Conservation (phyloP, 1,140 invertebrate species). For the Aphidius gifuensis region DNA sequence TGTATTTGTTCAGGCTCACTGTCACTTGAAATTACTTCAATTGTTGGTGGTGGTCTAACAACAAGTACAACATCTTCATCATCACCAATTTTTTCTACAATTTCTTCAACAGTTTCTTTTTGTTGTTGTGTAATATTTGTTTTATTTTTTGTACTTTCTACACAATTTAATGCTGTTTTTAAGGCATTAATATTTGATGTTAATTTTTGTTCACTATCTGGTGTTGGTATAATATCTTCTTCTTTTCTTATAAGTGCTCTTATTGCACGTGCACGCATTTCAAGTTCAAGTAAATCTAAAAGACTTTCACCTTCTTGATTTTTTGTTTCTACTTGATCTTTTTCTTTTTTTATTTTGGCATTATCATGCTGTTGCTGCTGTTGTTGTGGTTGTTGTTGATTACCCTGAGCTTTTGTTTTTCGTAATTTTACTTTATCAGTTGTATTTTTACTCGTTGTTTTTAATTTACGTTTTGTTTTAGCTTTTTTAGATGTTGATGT, state of each 20-base stretch:
- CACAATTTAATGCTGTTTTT: conserved; percentile 20
- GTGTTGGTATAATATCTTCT: conserved; percentile 42
- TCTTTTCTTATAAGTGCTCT: conserved; percentile 56
- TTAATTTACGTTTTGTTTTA: conserved; percentile 34
- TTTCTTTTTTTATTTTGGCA: conserved; percentile 35
- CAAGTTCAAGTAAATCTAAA: conserved; percentile 55
- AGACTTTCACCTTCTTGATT: conserved; percentile 55
- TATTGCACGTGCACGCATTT: conserved; percentile 58
- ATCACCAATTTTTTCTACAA: conserved; percentile 35
- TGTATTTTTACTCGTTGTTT: conserved; percentile 30
- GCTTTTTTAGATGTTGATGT: conserved; percentile 28
- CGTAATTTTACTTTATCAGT: conserved; percentile 25
- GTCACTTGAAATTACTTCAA: conserved; percentile 49
- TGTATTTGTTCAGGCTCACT: conserved; percentile 37
- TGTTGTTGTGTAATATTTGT: background rate
- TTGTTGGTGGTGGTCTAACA: conserved; percentile 47
- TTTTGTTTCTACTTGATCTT: conserved; percentile 28
- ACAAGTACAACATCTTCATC: conserved; percentile 53
- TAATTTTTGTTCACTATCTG: conserved; percentile 5
- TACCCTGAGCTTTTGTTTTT: conserved; percentile 32
- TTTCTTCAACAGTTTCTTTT: background rate
- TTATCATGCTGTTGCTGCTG: conserved; percentile 18
- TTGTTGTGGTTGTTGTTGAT: background rate
- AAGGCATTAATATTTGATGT: conserved; percentile 10
- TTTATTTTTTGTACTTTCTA: background rate